These are phyloP conservation scores for Elephas maximus DNA, from an alignment of 2,113 vertebrate species.

Conservation along the genomic window DNA sequence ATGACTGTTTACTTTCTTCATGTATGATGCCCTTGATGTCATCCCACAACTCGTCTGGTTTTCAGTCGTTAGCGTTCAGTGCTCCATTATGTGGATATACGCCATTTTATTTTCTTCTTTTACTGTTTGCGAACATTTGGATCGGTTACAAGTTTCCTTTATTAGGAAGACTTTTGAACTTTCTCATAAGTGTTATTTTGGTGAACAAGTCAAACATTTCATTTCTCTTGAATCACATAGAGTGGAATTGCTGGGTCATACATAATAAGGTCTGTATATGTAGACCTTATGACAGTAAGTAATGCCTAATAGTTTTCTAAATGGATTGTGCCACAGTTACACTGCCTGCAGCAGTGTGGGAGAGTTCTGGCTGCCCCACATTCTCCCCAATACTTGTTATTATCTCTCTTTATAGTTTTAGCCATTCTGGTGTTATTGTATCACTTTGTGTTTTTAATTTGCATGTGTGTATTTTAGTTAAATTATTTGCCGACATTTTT, in stretches of 20 bases:
- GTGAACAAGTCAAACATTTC: neutral
- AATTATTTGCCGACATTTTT: neutral
- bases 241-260: neutral
- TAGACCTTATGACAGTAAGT: neutral
- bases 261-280: neutral
- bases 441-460: slow-evolving; percentile 39
- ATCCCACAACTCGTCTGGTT: too few relatives aligned
- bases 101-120: neutral
- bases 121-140: neutral
- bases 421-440: neutral
- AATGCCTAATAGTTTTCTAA: neutral
- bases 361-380: neutral
- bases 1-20: too few relatives aligned
- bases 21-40: too few relatives aligned
- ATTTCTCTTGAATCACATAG: slow-evolving; percentile 8
- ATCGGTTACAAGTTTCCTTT: slow-evolving; percentile 30
- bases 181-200: neutral
- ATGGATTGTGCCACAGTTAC: neutral
- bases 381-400: neutral
- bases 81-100: too few relatives aligned
- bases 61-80: too few relatives aligned
- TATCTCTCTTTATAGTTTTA: slow-evolving; percentile 20
- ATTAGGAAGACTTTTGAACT: slow-evolving; percentile 16
- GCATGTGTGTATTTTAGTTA: neutral
- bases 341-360: neutral